phyloP scores from a whole-genome alignment of 2,888 invertebrate species.

The Leucophora obtusa region DNA sequence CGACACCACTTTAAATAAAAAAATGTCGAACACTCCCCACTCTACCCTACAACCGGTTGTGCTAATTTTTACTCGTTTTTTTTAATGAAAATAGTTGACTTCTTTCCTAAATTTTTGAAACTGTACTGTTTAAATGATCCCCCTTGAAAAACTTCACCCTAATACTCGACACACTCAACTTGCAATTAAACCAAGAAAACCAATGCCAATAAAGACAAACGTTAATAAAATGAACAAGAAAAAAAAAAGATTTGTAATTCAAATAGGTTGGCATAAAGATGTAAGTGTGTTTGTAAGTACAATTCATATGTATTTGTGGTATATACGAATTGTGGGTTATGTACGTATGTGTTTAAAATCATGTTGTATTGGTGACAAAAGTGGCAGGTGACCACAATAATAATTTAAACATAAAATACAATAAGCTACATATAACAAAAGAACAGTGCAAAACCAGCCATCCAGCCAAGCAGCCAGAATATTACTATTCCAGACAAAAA shows the following conservation, averaged over 20 bases:
- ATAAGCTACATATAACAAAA: neutral
- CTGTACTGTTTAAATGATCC: no score
- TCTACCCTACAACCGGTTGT: no score
- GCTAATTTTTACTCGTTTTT: no score
- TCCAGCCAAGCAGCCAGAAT: neutral
- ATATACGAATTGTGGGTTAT: neutral
- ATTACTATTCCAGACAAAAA: neutral
- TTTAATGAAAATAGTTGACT: no score
- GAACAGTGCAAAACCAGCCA: neutral
- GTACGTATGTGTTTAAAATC: neutral
- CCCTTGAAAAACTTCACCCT: neutral
- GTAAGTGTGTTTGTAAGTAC: neutral
- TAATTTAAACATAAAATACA: conserved; percentile 55
- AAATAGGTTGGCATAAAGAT: neutral
- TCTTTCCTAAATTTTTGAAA: no score
- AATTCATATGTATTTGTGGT: neutral
- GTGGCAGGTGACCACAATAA: conserved; percentile 58
- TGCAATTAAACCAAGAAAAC: conserved; percentile 32
- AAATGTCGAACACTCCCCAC: no score
- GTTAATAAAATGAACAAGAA: conserved; percentile 39
- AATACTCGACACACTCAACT: neutral
- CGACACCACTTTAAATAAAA: no score
- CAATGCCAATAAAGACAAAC: conserved; percentile 52
- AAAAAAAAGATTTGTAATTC: no score
- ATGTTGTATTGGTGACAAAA: conserved; percentile 31